phyloP scores from a whole-genome alignment of 2,113 vertebrate genomes.

The Chinchilla lanigera region DNA sequence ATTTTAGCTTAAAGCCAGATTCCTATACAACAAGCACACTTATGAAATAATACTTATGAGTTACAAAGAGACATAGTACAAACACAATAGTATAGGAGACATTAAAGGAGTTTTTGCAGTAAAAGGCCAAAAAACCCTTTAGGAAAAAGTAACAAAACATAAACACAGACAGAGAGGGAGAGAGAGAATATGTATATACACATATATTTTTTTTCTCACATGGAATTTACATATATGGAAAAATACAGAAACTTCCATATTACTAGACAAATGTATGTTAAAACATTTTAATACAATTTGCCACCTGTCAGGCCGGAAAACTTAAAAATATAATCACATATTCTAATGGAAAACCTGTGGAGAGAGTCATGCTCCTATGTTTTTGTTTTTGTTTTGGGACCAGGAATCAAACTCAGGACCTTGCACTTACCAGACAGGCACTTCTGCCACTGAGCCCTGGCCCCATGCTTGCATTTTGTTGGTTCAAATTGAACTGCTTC shows the following conservation, averaged over 20 bases:
- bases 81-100: neutral
- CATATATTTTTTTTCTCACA: too few relatives aligned
- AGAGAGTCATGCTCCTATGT: neutral
- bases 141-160: neutral
- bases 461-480: neutral
- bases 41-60: neutral
- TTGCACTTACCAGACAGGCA: too few relatives aligned
- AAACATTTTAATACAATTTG: neutral
- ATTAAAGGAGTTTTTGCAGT: neutral
- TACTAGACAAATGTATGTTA: neutral
- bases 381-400: too few relatives aligned
- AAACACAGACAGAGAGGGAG: neutral
- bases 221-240: neutral
- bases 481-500: neutral
- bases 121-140: neutral
- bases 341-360: neutral
- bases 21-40: neutral
- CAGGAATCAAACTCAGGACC: too few relatives aligned
- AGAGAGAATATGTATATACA: too few relatives aligned
- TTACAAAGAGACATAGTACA: neutral
- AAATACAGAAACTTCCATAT: neutral
- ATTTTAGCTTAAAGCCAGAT: neutral
- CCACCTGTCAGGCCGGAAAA: neutral
- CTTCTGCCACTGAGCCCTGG: too few relatives aligned
- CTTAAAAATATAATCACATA: neutral